Conservation (phyloP, 2,113 vertebrate species). For the Cavia porcellus region DNA sequence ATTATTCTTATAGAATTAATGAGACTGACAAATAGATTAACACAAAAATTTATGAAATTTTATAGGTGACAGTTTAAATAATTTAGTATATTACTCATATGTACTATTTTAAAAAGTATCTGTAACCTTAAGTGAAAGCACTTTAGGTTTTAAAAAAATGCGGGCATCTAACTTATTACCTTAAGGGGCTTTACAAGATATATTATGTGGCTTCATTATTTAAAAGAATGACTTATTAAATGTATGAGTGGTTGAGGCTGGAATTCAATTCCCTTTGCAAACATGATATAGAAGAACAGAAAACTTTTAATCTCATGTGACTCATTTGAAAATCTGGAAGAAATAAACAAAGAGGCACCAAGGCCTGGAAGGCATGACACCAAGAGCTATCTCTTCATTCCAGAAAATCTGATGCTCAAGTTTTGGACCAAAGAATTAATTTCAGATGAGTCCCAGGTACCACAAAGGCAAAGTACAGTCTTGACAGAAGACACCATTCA, state of each 20-base stretch:
- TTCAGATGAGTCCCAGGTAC: neutral
- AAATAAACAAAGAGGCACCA: neutral
- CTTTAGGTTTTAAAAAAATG: too few relatives aligned
- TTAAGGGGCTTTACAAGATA: neutral
- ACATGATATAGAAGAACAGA: neutral
- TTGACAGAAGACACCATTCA: too few relatives aligned
- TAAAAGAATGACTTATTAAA: neutral
- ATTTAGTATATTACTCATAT: too few relatives aligned
- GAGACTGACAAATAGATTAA: neutral
- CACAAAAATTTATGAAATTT: neutral
- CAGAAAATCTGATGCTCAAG: neutral
- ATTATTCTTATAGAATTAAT: neutral
- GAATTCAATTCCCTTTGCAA: neutral
- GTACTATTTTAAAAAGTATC: too few relatives aligned
- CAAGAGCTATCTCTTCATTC: neutral
- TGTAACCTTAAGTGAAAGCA: too few relatives aligned
- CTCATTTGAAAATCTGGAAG: neutral
- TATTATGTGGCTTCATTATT: neutral
- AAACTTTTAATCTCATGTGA: neutral
- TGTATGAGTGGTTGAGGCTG: neutral
- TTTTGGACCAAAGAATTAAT: neutral
- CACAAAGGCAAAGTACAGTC: neutral
- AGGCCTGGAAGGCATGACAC: neutral
- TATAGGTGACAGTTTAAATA: too few relatives aligned
- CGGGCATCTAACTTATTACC: neutral